Conservation (phyloP, 2,113 vertebrate genomes). For the Rhinopithecus roxellana region DNA sequence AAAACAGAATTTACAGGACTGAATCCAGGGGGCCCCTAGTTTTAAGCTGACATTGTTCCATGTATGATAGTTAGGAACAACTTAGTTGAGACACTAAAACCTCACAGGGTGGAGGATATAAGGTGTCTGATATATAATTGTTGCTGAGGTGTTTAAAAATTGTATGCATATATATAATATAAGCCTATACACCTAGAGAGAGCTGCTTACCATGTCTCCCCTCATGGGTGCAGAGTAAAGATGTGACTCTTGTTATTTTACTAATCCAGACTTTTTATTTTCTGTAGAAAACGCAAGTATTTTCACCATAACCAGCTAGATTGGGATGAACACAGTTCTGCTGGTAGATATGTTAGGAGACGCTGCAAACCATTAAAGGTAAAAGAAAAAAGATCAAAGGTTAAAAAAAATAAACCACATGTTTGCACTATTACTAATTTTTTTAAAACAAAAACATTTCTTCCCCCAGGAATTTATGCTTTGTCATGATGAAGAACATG, state of each 20-base stretch:
- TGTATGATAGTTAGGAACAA: neutral
- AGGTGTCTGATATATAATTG: neutral
- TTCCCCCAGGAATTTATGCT: conserved; percentile 91
- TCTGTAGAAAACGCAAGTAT: conserved; percentile 90
- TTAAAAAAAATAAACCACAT: too few species aligned
- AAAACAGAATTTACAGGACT: neutral
- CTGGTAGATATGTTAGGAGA: conserved; percentile 93
- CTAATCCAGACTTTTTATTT: neutral
- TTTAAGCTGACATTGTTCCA: neutral
- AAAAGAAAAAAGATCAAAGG: conserved; percentile 43
- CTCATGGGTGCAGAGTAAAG: neutral
- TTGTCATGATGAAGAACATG: conserved; percentile 90
- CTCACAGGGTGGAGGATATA: neutral
- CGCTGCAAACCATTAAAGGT: conserved; percentile 96
- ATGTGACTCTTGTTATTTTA: neutral
- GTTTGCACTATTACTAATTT: neutral
- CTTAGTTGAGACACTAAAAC: neutral
- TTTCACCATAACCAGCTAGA: conserved; percentile 92
- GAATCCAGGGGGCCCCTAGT: neutral
- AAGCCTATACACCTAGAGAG: neutral
- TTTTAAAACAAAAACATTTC: conserved; percentile 46
- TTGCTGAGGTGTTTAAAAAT: neutral
- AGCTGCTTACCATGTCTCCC: neutral
- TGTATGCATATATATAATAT: neutral
- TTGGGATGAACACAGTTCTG: conserved; percentile 93